Evolutionary conservation across 2,797 vertebrate genomes (phyloP).

Genomic region (Crocodylus rhombifer): DNA sequence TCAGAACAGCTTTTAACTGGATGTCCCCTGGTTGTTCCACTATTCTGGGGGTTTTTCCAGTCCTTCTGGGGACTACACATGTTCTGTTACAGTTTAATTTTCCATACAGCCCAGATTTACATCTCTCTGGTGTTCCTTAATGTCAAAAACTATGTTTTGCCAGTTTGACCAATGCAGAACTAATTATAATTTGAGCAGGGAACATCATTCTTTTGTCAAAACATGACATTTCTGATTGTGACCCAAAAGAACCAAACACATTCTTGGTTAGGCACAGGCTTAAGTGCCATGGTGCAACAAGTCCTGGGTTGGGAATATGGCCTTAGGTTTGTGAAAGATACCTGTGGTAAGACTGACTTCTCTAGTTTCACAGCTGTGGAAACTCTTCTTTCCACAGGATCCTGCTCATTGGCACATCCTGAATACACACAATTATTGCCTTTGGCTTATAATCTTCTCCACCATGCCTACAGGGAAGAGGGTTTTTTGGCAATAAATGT

Average conservation of each 20-base stretch:
- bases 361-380: background rate
- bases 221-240: background rate
- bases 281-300: background rate
- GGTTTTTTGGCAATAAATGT: background rate
- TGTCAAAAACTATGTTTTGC: background rate
- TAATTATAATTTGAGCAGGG: background rate
- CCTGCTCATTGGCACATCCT: fast-evolving
- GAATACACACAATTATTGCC: fast-evolving
- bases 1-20: background rate
- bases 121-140: conserved; percentile 79
- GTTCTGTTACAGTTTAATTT: background rate
- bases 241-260: background rate
- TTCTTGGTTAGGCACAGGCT: background rate
- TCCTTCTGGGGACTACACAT: background rate
- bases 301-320: background rate
- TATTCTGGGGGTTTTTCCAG: background rate
- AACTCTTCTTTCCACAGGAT: fast-evolving
- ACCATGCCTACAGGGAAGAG: background rate
- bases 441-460: background rate
- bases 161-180: background rate
- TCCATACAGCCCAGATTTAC: conserved; percentile 70
- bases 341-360: fast-evolving
- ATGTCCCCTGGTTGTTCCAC: background rate
- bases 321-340: background rate
- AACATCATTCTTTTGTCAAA: background rate